Percentiles rank a stretch among this genome's conserved stretches.
These are phyloP conservation scores for Papilio xuthus DNA, from an alignment of 1,140 invertebrate species.

Conservation along the genomic window DNA sequence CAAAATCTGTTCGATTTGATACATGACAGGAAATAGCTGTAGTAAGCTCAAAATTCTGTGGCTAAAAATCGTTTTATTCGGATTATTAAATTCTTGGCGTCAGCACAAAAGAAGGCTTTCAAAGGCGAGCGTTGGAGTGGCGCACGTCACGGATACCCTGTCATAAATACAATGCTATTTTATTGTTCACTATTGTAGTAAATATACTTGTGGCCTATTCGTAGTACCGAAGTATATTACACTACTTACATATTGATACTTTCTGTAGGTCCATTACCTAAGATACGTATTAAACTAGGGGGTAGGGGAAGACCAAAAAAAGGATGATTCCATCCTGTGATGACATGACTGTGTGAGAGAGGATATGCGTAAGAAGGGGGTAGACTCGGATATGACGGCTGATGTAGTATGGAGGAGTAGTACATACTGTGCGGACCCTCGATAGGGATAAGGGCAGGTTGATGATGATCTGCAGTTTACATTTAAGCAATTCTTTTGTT, in stretches of 20 bases:
- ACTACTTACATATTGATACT: not conserved
- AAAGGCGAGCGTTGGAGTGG: constrained; percentile 36
- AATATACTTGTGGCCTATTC: not conserved
- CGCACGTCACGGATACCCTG: constrained; percentile 27
- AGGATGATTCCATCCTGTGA: too few relatives aligned
- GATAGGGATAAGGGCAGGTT: too few relatives aligned
- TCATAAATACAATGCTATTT: constrained; percentile 37
- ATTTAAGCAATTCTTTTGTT: too few relatives aligned
- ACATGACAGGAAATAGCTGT: constrained; percentile 24
- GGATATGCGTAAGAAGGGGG: too few relatives aligned
- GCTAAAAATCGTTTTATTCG: constrained; percentile 36
- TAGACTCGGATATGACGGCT: too few relatives aligned
- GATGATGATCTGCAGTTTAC: too few relatives aligned
- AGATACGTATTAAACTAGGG: too few relatives aligned
- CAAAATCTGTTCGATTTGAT: constrained; percentile 3
- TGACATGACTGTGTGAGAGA: too few relatives aligned
- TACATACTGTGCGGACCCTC: too few relatives aligned
- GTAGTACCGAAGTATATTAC: not conserved
- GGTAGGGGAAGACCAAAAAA: too few relatives aligned
- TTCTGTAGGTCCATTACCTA: too few relatives aligned
- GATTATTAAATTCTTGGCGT: constrained; percentile 38
- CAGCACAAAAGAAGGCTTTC: constrained; percentile 36
- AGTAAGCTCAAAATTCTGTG: constrained; percentile 25
- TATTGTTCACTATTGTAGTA: constrained; percentile 24
- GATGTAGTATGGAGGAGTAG: too few relatives aligned